These are phyloP conservation scores for Calyptommatus sinebrachiatus DNA, from an alignment of 2,113 vertebrate genomes.

Conservation along the genomic window DNA sequence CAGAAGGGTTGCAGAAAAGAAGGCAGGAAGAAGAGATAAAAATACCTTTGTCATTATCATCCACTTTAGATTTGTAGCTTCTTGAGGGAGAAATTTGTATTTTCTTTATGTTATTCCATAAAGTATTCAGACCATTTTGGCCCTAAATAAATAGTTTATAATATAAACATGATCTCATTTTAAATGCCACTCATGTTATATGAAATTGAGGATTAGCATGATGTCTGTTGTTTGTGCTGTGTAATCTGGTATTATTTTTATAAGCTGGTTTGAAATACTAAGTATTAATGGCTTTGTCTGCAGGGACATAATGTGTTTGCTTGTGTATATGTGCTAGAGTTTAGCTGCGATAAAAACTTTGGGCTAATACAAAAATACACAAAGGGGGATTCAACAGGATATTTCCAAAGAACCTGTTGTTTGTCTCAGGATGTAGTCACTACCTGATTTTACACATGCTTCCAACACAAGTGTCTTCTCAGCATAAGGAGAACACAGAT, in stretches of 20 bases:
- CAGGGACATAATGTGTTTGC: background rate
- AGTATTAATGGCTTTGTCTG: constrained; percentile 54
- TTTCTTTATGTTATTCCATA: background rate
- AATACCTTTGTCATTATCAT: background rate
- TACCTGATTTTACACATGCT: background rate
- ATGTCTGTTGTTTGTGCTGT: constrained; percentile 51
- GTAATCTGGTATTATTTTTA: constrained; percentile 60
- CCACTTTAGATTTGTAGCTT: background rate
- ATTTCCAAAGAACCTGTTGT: background rate
- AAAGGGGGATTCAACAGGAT: background rate
- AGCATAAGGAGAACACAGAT: background rate
- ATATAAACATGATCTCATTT: constrained; percentile 51
- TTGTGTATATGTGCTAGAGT: background rate
- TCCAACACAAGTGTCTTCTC: background rate
- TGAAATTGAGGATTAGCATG: constrained; percentile 44
- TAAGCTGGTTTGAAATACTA: constrained; percentile 58
- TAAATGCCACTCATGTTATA: constrained; percentile 50
- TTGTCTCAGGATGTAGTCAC: no score
- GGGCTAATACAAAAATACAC: background rate
- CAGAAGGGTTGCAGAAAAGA: no score
- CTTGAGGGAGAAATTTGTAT: background rate
- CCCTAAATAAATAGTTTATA: background rate
- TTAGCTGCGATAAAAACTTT: background rate
- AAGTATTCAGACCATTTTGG: background rate
- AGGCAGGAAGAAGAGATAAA: no score